phyloP scores from a whole-genome alignment of 2,797 vertebrate genomes.

The Enteromius fasciolatus region DNA sequence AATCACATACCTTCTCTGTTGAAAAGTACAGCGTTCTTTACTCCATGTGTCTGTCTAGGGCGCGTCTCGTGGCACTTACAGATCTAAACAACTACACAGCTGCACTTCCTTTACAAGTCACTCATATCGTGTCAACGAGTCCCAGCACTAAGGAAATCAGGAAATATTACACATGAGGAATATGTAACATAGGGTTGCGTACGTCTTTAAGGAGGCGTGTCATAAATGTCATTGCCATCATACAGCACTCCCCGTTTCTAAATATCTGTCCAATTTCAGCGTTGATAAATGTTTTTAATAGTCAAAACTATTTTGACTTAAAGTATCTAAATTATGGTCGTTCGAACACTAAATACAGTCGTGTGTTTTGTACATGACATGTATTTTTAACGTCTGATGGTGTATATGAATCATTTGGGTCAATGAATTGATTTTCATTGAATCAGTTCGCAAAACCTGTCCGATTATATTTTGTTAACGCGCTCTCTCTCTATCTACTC shows the following conservation, averaged over 20 bases:
- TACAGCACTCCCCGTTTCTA: background rate
- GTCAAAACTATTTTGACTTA: background rate
- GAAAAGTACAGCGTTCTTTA: background rate
- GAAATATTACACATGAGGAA: background rate
- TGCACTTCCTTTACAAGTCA: background rate
- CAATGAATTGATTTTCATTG: too few species aligned
- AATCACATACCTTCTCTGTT: conserved; percentile 20
- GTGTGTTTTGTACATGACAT: background rate
- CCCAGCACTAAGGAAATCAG: background rate
- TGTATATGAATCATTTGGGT: too few species aligned
- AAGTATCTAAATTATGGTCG: background rate
- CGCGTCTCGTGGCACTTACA: background rate
- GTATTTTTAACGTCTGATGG: too few species aligned
- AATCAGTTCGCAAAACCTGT: too few species aligned
- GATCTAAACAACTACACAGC: background rate
- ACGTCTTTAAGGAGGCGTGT: background rate
- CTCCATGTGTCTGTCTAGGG: conserved; percentile 22
- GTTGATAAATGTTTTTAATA: background rate
- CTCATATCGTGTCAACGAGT: background rate
- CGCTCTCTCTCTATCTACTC: too few species aligned
- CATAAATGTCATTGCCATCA: background rate
- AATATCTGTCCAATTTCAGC: background rate
- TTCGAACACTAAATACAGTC: background rate
- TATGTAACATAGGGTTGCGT: background rate
- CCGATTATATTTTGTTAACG: too few species aligned